A percentile compares a stretch with the other conserved stretches of the same genome.
phyloP scores from a whole-genome alignment of 2,113 vertebrate genomes.

The Lipophrys pholis region DNA sequence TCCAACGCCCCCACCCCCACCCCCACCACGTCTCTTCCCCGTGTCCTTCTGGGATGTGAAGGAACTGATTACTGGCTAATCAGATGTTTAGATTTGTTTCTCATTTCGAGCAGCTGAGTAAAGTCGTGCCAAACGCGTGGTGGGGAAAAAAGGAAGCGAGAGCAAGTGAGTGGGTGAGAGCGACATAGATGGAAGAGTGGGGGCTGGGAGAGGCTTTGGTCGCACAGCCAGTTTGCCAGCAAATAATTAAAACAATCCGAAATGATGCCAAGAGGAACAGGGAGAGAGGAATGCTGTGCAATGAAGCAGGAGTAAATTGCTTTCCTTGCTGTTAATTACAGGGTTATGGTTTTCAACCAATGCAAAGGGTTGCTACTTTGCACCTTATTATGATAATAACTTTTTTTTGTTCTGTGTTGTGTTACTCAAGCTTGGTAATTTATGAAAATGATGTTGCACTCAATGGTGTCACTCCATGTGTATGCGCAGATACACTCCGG shows the following conservation, averaged over 20 bases:
- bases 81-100: slow-evolving; percentile 58
- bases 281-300: slow-evolving; percentile 50
- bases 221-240: slow-evolving; percentile 43
- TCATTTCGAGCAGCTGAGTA: slow-evolving; percentile 44
- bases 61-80: slow-evolving; percentile 54
- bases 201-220: slow-evolving; percentile 43
- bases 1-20: background rate
- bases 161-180: slow-evolving; percentile 4
- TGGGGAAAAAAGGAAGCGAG: slow-evolving; percentile 8
- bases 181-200: background rate
- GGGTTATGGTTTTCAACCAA: slow-evolving; percentile 87
- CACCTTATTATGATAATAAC: slow-evolving; percentile 83
- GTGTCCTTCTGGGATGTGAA: slow-evolving; percentile 12
- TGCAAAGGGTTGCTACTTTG: slow-evolving; percentile 76
- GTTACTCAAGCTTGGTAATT: slow-evolving; percentile 87
- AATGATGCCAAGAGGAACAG: slow-evolving; percentile 72
- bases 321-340: slow-evolving; percentile 81
- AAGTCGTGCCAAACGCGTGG: slow-evolving; percentile 28
- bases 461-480: slow-evolving; percentile 25
- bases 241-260: slow-evolving; percentile 75
- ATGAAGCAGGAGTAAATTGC: slow-evolving; percentile 80
- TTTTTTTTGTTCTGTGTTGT: slow-evolving; percentile 81
- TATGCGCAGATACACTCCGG: background rate
- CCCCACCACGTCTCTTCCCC: background rate
- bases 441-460: slow-evolving; percentile 82